Conservation (phyloP, 2,888 invertebrate genomes). For the Sclerodermus sp. region DNA sequence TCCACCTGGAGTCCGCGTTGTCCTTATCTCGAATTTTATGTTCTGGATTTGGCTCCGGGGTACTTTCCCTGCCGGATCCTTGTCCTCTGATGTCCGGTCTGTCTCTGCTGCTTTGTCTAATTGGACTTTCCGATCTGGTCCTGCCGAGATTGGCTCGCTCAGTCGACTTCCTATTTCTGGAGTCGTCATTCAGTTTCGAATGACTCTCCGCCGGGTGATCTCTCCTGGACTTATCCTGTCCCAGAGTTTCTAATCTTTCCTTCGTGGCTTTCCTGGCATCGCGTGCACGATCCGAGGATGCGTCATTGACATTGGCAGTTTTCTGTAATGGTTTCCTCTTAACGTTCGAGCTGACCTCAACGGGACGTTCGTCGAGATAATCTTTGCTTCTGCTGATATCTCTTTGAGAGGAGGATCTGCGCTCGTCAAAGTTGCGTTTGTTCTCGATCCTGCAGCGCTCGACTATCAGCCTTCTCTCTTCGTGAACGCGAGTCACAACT, state of each 20-base stretch:
- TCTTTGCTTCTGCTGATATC: constrained; percentile 14
- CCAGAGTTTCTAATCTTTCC: constrained; percentile 26
- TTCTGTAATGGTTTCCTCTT: constrained; percentile 26
- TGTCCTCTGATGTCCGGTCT: constrained; percentile 57
- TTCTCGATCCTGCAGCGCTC: constrained; percentile 24
- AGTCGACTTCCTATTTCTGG: constrained; percentile 13
- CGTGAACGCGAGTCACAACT: constrained; percentile 23
- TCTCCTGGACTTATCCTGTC: constrained; percentile 24
- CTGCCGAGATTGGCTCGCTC: constrained; percentile 5
- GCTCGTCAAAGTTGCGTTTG: constrained; percentile 28
- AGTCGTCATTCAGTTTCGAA: constrained; percentile 6
- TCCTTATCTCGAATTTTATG: constrained; percentile 29
- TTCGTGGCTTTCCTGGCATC: constrained; percentile 28
- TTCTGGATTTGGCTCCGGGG: constrained; percentile 60
- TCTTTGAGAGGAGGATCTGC: constrained; percentile 15
- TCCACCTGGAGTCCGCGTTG: constrained; percentile 33
- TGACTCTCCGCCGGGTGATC: constrained; percentile 5
- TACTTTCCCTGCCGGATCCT: constrained; percentile 68
- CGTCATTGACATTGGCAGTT: constrained; percentile 25
- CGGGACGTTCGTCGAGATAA: constrained; percentile 20
- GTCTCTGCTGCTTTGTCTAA: constrained; percentile 16
- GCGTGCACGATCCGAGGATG: constrained; percentile 17
- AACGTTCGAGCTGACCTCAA: constrained; percentile 21
- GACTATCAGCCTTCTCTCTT: constrained; percentile 25
- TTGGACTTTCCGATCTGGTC: constrained; percentile 31